These are phyloP conservation scores for Sarcophilus harrisii DNA, from an alignment of 2,797 vertebrate species.

Conservation along the genomic window DNA sequence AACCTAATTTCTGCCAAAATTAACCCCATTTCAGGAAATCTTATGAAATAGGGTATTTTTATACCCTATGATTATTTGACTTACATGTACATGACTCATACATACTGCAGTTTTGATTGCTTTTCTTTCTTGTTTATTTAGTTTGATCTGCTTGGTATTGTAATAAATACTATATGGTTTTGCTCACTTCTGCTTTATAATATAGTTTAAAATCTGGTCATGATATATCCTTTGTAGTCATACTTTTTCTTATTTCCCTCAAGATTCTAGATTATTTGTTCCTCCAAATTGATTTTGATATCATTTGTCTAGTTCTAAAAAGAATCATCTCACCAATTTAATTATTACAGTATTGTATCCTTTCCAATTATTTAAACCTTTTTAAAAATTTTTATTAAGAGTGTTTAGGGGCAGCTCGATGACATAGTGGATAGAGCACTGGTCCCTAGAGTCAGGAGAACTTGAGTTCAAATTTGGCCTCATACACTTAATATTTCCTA, in stretches of 20 bases:
- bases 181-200: not conserved
- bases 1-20: not conserved
- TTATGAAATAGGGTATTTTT: not conserved
- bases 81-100: no score
- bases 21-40: not conserved
- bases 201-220: not conserved
- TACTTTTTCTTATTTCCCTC: not conserved
- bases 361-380: not conserved
- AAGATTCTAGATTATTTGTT: not conserved
- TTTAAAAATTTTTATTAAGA: not conserved
- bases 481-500: no score
- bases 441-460: no score
- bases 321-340: not conserved
- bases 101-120: not conserved
- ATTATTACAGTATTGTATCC: not conserved
- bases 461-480: no score
- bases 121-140: not conserved
- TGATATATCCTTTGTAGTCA: not conserved
- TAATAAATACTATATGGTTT: not conserved
- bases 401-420: not conserved
- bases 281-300: not conserved
- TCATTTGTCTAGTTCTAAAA: not conserved
- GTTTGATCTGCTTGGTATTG: not conserved
- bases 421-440: no score
- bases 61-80: not conserved